phyloP scores from a whole-genome alignment of 2,797 vertebrate species.

The Pogonophryne albipinna region DNA sequence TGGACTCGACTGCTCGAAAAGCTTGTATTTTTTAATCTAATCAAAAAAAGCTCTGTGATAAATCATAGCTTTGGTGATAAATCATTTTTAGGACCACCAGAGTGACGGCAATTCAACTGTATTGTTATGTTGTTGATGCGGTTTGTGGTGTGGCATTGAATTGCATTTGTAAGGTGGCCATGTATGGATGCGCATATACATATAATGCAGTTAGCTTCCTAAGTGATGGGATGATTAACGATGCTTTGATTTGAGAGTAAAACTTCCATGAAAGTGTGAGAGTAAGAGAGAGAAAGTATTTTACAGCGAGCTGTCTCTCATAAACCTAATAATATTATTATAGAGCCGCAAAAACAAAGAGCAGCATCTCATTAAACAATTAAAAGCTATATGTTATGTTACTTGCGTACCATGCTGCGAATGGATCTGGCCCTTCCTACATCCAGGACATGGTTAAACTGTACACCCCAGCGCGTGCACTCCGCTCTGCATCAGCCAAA shows the following conservation, averaged over 20 bases:
- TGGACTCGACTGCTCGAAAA: not conserved
- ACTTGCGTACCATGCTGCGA: too few species aligned
- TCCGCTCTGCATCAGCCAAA: too few species aligned
- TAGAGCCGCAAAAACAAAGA: conserved; percentile 19
- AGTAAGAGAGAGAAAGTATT: conserved; percentile 6
- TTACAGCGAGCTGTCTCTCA: conserved; percentile 26
- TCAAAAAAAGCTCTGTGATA: conserved; percentile 8
- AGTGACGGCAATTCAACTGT: not conserved
- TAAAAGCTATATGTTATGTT: conserved; percentile 29
- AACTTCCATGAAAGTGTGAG: not conserved
- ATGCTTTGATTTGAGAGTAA: not conserved
- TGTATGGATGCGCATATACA: not conserved
- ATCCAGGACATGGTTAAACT: too few species aligned
- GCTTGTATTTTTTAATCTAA: conserved; percentile 1
- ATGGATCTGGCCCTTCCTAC: too few species aligned
- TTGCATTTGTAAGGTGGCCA: not conserved
- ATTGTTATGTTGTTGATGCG: not conserved
- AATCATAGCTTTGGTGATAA: conserved; percentile 9
- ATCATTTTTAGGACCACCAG: not conserved
- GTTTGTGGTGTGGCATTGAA: not conserved
- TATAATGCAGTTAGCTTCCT: not conserved
- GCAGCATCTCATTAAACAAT: conserved; percentile 21
- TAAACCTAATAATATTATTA: conserved; percentile 1
- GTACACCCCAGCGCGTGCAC: too few species aligned
- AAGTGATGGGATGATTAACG: not conserved